Conservation (phyloP, 2,113 vertebrate genomes). For the Oncorhynchus gorbuscha region DNA sequence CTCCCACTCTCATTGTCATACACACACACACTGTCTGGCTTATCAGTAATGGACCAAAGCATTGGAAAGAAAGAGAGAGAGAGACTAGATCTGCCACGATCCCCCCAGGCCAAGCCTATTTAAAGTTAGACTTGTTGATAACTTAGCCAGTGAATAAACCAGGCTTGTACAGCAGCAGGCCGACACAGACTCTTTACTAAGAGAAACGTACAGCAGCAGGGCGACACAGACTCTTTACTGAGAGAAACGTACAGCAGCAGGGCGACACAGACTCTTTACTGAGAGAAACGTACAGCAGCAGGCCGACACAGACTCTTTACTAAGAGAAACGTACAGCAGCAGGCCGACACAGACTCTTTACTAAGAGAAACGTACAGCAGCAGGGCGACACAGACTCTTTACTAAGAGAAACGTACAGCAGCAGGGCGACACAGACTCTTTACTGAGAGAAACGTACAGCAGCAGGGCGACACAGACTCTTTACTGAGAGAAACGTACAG, state of each 20-base stretch:
- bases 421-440: neutral
- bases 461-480: neutral
- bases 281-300: neutral
- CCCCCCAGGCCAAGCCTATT: constrained; percentile 50
- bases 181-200: constrained; percentile 50
- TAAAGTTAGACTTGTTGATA: constrained; percentile 52
- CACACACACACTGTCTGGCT: neutral
- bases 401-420: constrained; percentile 15
- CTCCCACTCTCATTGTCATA: constrained; percentile 3
- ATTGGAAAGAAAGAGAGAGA: constrained; percentile 25
- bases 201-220: neutral
- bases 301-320: constrained; percentile 7
- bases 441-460: constrained; percentile 19
- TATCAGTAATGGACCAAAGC: constrained; percentile 38
- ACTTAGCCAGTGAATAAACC: constrained; percentile 39
- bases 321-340: constrained; percentile 8
- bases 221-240: constrained; percentile 16
- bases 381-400: constrained; percentile 1
- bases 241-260: neutral
- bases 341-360: constrained; percentile 2
- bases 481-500: constrained; percentile 21
- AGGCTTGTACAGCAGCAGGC: constrained; percentile 46
- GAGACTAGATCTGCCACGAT: constrained; percentile 17
- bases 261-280: constrained; percentile 17
- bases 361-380: constrained; percentile 10